Evolutionary conservation across 1,140 invertebrate species (phyloP).

Genomic region (Rhynchophorus ferrugineus): DNA sequence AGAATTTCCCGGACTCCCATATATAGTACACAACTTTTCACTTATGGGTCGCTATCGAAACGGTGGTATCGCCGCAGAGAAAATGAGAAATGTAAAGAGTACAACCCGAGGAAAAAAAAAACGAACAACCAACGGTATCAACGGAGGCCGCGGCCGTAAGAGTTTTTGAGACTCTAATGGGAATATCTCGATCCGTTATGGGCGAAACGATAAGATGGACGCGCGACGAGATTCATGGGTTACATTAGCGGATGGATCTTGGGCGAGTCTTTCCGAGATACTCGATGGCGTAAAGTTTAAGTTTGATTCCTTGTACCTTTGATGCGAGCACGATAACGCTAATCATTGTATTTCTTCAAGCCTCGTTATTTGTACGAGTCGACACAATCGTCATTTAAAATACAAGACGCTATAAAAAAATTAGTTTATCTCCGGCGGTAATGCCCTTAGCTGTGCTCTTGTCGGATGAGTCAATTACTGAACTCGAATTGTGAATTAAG

Average conservation of each 20-base stretch:
- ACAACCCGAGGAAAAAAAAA: slow-evolving; percentile 1
- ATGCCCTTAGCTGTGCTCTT: no score
- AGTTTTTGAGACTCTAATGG: slow-evolving; percentile 32
- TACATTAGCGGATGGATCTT: not conserved
- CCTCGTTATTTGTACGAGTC: no score
- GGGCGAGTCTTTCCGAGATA: not conserved
- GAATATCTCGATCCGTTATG: slow-evolving; percentile 25
- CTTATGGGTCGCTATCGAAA: slow-evolving; percentile 30
- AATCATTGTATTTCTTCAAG: no score
- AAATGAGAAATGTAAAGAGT: not conserved
- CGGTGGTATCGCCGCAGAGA: not conserved
- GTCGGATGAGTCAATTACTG: no score
- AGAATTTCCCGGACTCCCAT: no score
- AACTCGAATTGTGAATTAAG: no score
- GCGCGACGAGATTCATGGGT: not conserved
- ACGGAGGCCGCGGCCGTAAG: not conserved
- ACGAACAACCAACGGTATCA: not conserved
- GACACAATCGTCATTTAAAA: no score
- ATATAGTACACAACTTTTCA: slow-evolving; percentile 36
- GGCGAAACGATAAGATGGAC: not conserved
- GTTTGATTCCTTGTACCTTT: not conserved
- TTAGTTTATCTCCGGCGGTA: no score
- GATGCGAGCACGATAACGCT: no score
- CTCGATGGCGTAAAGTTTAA: not conserved
- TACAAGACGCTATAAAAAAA: no score